A percentile compares a stretch with the other conserved stretches of the same genome.
Evolutionary conservation across 1,140 invertebrate genomes (phyloP).

Genomic region (Caenorhabditis briggsae): DNA sequence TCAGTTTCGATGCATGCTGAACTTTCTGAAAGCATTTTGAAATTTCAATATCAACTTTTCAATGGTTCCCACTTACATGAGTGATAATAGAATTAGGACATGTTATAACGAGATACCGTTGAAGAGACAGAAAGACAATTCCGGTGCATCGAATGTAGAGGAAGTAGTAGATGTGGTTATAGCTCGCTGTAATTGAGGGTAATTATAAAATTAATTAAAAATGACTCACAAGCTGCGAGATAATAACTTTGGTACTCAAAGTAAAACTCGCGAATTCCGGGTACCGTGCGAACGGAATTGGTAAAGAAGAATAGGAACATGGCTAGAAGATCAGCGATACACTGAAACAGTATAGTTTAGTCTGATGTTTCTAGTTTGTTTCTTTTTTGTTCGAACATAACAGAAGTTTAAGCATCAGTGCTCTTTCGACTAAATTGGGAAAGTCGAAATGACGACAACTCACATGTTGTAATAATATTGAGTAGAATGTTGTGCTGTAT

Average conservation of each 20-base stretch:
- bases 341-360: background rate
- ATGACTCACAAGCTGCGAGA: background rate
- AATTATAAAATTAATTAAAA: background rate
- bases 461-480: background rate
- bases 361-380: slow-evolving; percentile 12
- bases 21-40: background rate
- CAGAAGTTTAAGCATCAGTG: background rate
- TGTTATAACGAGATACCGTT: background rate
- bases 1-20: background rate
- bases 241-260: slow-evolving; percentile 17
- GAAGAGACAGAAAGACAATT: slow-evolving; percentile 1
- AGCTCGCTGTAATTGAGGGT: background rate
- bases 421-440: background rate
- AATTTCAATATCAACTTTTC: background rate
- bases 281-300: background rate
- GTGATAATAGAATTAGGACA: background rate
- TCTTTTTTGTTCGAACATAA: background rate
- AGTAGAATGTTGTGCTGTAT: slow-evolving; percentile 5
- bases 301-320: slow-evolving; percentile 26
- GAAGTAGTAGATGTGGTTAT: slow-evolving; percentile 10
- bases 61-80: background rate
- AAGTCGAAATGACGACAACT: background rate
- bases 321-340: background rate
- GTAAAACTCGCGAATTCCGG: background rate
- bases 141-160: slow-evolving; percentile 10